These are phyloP conservation scores for Numenius phaeopus DNA, from an alignment of 2,797 vertebrate genomes.

Conservation along the genomic window DNA sequence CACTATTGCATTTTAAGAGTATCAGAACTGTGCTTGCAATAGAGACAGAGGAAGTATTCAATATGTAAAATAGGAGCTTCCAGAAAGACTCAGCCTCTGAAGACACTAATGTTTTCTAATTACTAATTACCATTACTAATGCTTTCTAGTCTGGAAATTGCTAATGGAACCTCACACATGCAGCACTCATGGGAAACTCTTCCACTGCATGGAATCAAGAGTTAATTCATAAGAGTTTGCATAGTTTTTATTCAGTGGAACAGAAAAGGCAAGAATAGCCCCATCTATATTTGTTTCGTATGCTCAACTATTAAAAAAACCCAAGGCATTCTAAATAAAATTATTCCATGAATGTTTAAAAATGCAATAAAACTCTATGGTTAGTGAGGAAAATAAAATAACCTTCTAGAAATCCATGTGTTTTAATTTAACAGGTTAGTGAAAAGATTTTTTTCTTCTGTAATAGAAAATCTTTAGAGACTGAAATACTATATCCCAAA, in stretches of 20 bases:
- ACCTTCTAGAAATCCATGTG: background rate
- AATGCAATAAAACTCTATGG: background rate
- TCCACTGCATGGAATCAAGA: background rate
- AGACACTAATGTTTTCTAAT: background rate
- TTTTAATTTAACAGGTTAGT: background rate
- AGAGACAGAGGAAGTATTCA: background rate
- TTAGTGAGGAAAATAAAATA: background rate
- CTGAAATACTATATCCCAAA: background rate
- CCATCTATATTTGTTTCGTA: background rate
- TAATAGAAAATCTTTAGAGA: background rate
- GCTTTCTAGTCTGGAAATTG: background rate
- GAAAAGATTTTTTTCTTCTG: background rate
- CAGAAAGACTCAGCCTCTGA: background rate
- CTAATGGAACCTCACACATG: background rate
- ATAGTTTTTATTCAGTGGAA: background rate
- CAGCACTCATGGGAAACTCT: background rate
- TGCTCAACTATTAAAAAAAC: background rate
- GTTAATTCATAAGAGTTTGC: background rate
- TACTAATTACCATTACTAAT: background rate
- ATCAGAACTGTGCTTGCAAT: background rate
- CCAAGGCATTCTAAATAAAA: background rate
- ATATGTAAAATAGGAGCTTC: background rate
- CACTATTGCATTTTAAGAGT: background rate
- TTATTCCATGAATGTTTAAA: background rate
- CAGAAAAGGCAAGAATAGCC: background rate